phyloP scores from a whole-genome alignment of 2,113 vertebrate species.

The Panthera leo region DNA sequence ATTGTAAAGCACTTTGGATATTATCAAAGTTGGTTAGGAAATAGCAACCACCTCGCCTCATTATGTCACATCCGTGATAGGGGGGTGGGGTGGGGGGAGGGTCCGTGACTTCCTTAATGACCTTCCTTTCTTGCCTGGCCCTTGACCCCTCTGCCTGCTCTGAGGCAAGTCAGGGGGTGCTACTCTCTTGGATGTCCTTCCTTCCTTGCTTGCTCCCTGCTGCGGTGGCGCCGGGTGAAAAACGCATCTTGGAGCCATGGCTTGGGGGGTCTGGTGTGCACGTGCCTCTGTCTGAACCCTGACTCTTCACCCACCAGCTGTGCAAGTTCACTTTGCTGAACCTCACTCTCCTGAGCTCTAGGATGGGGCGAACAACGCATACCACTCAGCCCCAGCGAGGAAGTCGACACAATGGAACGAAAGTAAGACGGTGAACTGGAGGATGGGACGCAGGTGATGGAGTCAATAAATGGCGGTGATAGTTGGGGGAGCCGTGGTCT shows the following conservation, averaged over 20 bases:
- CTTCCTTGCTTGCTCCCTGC: not conserved
- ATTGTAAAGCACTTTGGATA: not conserved
- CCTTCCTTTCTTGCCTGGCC: not conserved
- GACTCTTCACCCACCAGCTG: not conserved
- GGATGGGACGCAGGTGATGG: fast-evolving
- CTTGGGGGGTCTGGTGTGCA: not conserved
- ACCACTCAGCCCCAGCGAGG: not conserved
- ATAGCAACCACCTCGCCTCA: not conserved
- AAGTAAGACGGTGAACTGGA: not conserved
- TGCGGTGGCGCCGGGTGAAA: not conserved
- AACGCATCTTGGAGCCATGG: not conserved
- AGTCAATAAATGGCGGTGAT: not conserved
- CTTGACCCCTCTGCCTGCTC: not conserved
- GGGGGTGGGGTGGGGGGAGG: not conserved
- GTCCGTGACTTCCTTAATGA: not conserved
- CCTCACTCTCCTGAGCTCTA: not conserved
- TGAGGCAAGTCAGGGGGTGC: not conserved
- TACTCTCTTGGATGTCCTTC: not conserved
- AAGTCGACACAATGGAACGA: not conserved
- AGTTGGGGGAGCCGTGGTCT: fast-evolving
- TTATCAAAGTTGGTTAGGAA: not conserved
- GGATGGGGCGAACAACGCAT: too few relatives aligned
- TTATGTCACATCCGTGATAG: not conserved
- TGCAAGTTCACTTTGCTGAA: not conserved
- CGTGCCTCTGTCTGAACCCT: not conserved